Evolutionary conservation across 2,113 vertebrate species (phyloP).

Genomic region (Sylvia atricapilla): DNA sequence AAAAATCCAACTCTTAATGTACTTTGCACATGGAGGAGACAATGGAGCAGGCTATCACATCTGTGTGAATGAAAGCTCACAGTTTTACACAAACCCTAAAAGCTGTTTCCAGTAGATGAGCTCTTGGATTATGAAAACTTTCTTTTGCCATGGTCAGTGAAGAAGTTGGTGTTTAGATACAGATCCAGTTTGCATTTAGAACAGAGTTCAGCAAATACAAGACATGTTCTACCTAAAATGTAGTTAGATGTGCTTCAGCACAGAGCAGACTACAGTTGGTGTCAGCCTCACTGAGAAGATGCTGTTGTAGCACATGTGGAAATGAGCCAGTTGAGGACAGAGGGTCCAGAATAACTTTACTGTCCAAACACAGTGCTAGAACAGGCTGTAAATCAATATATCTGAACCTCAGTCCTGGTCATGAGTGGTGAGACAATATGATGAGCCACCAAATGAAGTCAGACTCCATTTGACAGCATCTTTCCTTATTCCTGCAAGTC

Average conservation of each 20-base stretch:
- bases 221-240: not conserved
- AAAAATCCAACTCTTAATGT: not conserved
- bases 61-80: not conserved
- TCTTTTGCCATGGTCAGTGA: not conserved
- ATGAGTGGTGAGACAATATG: not conserved
- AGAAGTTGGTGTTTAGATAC: not conserved
- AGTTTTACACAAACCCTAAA: not conserved
- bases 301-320: not conserved
- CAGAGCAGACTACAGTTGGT: not conserved
- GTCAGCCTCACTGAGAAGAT: not conserved
- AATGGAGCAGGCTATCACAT: accelerated
- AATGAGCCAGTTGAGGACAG: not conserved
- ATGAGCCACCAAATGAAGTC: not conserved
- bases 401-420: not conserved
- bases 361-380: not conserved
- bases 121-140: not conserved
- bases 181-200: not conserved
- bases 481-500: not conserved
- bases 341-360: not conserved
- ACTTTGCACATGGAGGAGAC: not conserved
- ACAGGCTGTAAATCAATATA: not conserved
- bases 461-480: not conserved
- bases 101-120: not conserved
- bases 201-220: not conserved
- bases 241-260: not conserved